A percentile compares a stretch with the other conserved stretches of the same genome.
Conservation (phyloP, 2,888 invertebrate genomes). For the Smittia sp. region DNA sequence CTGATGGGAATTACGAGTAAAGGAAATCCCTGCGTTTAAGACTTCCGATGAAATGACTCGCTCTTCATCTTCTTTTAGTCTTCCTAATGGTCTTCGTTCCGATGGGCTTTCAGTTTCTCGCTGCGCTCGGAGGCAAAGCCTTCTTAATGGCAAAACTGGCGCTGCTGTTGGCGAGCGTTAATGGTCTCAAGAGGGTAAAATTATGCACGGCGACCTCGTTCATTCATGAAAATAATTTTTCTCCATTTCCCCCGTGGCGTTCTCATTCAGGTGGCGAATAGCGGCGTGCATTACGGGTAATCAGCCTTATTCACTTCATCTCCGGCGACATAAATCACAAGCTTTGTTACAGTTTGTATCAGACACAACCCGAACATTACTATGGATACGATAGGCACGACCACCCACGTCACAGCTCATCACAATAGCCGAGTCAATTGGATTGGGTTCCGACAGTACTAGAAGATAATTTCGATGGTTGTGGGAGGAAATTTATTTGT, state of each 20-base stretch:
- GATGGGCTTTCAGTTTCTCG: constrained; percentile 74
- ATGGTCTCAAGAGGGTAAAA: constrained; percentile 70
- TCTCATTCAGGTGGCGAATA: constrained; percentile 62
- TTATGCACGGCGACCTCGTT: background rate
- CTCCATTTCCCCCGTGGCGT: background rate
- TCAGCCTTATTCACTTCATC: background rate
- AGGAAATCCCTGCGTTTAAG: background rate
- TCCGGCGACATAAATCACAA: background rate
- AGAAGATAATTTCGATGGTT: no score
- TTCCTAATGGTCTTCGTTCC: constrained; percentile 57
- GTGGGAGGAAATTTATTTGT: no score
- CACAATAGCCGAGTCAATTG: no score
- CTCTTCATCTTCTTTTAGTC: background rate
- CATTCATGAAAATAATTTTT: background rate
- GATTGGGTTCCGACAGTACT: no score
- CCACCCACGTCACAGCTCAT: background rate
- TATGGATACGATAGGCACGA: constrained; percentile 15
- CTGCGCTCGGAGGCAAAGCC: constrained; percentile 72
- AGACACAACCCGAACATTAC: background rate
- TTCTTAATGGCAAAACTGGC: constrained; percentile 65
- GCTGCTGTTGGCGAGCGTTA: constrained; percentile 54
- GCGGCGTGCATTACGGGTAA: constrained; percentile 68
- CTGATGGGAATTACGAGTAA: constrained; percentile 1
- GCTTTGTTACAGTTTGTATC: constrained; percentile 17
- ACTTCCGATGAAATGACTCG: background rate